Base-by-base conservation (phyloP, 2,888 invertebrate genomes). In the Agelastica alni region DNA sequence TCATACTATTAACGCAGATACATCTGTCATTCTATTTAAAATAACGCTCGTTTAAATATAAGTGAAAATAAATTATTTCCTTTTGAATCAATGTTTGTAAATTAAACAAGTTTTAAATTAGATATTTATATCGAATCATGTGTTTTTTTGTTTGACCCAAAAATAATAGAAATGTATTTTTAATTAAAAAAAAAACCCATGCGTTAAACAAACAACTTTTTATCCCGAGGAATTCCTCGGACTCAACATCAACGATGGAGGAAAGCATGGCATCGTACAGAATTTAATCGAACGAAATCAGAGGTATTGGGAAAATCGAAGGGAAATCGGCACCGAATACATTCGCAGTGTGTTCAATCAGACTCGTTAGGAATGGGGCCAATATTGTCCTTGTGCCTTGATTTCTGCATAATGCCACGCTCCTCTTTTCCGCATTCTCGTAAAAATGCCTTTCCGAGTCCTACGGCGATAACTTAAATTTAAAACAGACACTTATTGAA, bases 271-370 rank as follows among this genome's bases (percentile, higher is more conserved):
- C n/a, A 20, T 39, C 71, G 67, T 70, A 71, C 72, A 73, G 73
- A 75, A 75, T 75, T 75, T 75, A 75, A 74, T 75, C 75, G 75
- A 75, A 75, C 69, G 69, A 18, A 70, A 65, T 70, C 30, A 4
- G 69, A 70, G 68, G 72, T 71, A 72, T 71, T 64, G 70, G 63
- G 66, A 64, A 63, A 65, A 66, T 64, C 62, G 61, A 51, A 6
- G 63, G 66, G 64, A 62, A 65, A 65, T 47, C 62, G 59, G 64
- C 67, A 63, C 64, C 57, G 68, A 68, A 70, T 68, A 70, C 63
- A 68, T 71, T 68, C 60, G 20, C 37, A 39, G 66, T 66, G 66
- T 62, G 69, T 68, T 69, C 68, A 71, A 71, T 71, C 70, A 69
- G 64, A 62, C 61, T 70, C 68, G 69, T 70, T 69, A 68, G 66